Evolutionary conservation across 2,888 invertebrate species (phyloP), one percentile per base, ranked within the genome.

Genomic region (Candidula unifasciata): DNA sequence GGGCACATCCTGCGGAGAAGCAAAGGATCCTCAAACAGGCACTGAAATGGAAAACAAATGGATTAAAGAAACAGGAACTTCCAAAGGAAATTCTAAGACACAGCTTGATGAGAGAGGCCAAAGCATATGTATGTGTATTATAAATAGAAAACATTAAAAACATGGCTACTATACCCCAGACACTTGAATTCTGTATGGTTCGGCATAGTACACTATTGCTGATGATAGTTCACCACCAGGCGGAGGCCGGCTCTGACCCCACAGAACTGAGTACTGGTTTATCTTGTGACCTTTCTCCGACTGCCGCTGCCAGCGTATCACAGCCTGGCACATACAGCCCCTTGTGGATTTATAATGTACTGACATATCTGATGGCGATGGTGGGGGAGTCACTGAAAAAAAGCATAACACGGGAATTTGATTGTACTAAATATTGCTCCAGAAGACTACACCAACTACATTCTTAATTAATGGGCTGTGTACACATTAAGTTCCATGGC

Each of bases 281-380:
- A 79, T 30, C 71, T 71, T 69, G 57, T 57, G 69, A 24, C 71
- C 71, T 54, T 33, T 30, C 52, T 78, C 66, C 24, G 68, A 66
- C 33, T 66, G 76, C 10, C 57, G 33, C 35, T 80, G 74, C 84
- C 84, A 84, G 33, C 80, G 73, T 64, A 84, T 64, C 10, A 84
- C 80, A 30, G 84, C 80, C 76, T 84, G 84, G 33, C 84, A 84
- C 35, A 80, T 76, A 64, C 84, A 84, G 44, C 68, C 68, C 6
- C 74, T 57, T 37, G 74, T 76, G 24, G 52, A 44, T 60, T 80
- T 73, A 52, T 74, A 80, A 18, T 64, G 30, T 21, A 84, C 69
- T 52, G 57, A 52, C 76, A 84, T n/a, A 5, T 66, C 68, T 27
- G 30, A 27, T 35, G 84, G 84, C 10, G 84, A 64, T 3, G 66